These are phyloP conservation scores for Oceanodroma leucorhoa DNA, from an alignment of 2,797 vertebrate genomes.

Conservation along the genomic window DNA sequence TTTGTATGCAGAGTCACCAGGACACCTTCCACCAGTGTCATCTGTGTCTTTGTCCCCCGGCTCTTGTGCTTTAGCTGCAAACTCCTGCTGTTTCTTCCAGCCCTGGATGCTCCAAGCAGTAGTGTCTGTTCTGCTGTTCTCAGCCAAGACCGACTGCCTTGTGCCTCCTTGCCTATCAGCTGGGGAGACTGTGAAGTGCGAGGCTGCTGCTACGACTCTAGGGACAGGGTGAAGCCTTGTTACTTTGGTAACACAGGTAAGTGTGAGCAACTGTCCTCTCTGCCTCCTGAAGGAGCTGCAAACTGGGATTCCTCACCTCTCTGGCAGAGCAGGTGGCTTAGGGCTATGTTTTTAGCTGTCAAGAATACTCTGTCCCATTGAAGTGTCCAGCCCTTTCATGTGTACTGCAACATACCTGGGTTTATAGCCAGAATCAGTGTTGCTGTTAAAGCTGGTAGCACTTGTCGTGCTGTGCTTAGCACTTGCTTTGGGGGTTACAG, in stretches of 20 bases:
- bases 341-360: not conserved
- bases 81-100: not conserved
- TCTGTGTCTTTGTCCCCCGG: not conserved
- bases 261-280: not conserved
- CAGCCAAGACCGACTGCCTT: slow-evolving; percentile 1
- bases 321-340: not conserved
- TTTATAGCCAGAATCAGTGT: not conserved
- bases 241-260: slow-evolving; percentile 71
- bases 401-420: not conserved
- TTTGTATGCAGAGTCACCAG: not conserved
- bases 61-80: not conserved
- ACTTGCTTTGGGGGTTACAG: not conserved
- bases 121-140: slow-evolving; percentile 18
- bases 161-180: not conserved
- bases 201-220: slow-evolving; percentile 61
- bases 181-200: not conserved
- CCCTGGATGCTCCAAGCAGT: not conserved
- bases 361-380: not conserved
- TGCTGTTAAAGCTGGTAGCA: not conserved
- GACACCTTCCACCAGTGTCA: not conserved
- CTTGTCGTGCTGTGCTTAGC: not conserved
- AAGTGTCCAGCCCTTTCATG: not conserved
- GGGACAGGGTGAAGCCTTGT: slow-evolving; percentile 42
- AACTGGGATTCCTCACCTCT: not conserved
- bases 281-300: not conserved